Evolutionary conservation across 1,140 invertebrate species (phyloP), one percentile per base, ranked within the genome.

Genomic region (Idris sp.): DNA sequence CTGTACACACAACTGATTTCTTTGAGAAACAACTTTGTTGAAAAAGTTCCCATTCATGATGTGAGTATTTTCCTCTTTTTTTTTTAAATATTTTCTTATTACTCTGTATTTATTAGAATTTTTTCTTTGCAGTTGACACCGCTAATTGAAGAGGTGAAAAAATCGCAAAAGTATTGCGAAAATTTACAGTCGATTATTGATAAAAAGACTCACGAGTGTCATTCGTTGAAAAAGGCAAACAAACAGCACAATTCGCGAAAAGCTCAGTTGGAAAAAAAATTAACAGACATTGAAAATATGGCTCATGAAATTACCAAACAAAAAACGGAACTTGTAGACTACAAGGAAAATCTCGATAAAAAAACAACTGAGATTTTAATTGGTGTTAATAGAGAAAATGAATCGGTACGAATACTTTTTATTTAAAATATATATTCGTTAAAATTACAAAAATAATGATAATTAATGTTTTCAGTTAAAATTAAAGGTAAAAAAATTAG

Each of bases 281-380:
- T 89, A 2, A 69, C 74, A 0, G 85, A 89, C 18, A 62, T 90
- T 14, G 88, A 90, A 74, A 80, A 83, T 30, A 82, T 88, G 68
- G 84, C 89, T 2, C 78, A 85, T 1, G 88, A 90, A 69, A 85
- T 88, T 14, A 81, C 82, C 3, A 87, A 89, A 36, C 88, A 89
- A 49, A 89, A 88, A 38, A 68, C 83, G 6, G 86, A 88, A 35
- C 76, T 89, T 10, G 30, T 87, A 7, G 84, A 88, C 6, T 82
- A 81, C 22, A 84, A 85, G 40, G 83, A 86, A 43, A 84, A 78
- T 22, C 44, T 78, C 0, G 82, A 87, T 18, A 84, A 53, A 26
- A 84, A 86, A 65, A 74, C 76, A 0, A 36, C 68, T 0, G 84
- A 87, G 8, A 82, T 84, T 40, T 14, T 84, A 5, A 74, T 81